Conservation (phyloP, 2,888 invertebrate genomes). For the Ischnus inquisitorius region DNA sequence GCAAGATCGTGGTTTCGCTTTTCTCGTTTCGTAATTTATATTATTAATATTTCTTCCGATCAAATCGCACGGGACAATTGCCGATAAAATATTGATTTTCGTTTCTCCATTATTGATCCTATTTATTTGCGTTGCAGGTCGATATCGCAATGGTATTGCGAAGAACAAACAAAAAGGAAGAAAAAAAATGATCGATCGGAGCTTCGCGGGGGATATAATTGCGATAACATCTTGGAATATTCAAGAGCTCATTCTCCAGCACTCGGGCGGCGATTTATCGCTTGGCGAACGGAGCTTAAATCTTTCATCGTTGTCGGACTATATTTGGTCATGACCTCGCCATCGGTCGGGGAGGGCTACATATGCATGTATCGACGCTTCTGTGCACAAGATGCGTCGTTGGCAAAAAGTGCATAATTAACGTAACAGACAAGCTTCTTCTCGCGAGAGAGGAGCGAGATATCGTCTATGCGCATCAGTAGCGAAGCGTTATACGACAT, state of each 20-base stretch:
- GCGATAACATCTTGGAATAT: slow-evolving; percentile 37
- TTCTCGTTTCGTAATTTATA: slow-evolving; percentile 27
- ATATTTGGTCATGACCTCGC: slow-evolving; percentile 67
- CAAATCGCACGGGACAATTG: background rate
- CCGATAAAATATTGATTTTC: too few species aligned
- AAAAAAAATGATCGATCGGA: too few species aligned
- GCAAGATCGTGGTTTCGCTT: slow-evolving; percentile 43
- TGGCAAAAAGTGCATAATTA: slow-evolving; percentile 65
- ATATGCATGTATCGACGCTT: slow-evolving; percentile 46
- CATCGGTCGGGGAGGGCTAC: background rate
- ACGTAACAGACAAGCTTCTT: slow-evolving; percentile 58
- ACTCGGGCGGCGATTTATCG: slow-evolving; percentile 58
- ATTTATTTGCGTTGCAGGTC: too few species aligned
- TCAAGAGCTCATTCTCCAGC: slow-evolving; percentile 33
- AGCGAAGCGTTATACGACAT: slow-evolving; percentile 4
- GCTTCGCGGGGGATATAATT: background rate
- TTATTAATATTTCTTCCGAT: background rate
- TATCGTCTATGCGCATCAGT: slow-evolving; percentile 19
- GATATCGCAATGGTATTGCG: too few species aligned
- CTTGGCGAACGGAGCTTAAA: slow-evolving; percentile 29
- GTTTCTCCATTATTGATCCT: too few species aligned
- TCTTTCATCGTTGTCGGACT: slow-evolving; percentile 59
- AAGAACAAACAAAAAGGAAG: too few species aligned
- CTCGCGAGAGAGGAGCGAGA: slow-evolving; percentile 9
- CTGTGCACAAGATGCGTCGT: slow-evolving; percentile 19